Base-by-base conservation (phyloP, 1,140 invertebrate species). In the Nixonia krombeini region DNA sequence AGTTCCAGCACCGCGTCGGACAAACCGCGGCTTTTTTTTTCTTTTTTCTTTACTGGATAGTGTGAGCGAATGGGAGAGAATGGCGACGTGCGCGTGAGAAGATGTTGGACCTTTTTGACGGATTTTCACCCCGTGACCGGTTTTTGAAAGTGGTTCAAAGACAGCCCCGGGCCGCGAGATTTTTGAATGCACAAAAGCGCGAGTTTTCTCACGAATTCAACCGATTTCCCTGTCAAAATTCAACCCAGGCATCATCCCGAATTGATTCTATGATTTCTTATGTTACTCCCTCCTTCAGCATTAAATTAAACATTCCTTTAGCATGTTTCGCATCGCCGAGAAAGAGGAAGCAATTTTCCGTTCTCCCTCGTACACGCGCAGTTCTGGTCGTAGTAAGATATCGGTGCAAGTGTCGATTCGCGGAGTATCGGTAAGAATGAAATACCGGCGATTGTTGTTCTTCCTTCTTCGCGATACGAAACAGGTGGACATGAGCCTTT, bases 401-500 rank as follows among this genome's bases (percentile, higher is more conserved):
- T n/a, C n/a, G n/a, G n/a, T n/a, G n/a, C n/a, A n/a, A n/a, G n/a
- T n/a, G n/a, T n/a, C n/a, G n/a, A n/a, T n/a, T n/a, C n/a, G n/a
- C n/a, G n/a, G n/a, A n/a, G n/a, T n/a, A n/a, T n/a, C n/a, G n/a
- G n/a, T n/a, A n/a, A n/a, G n/a, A n/a, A n/a, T n/a, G n/a, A n/a
- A n/a, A n/a, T n/a, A n/a, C n/a, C n/a, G n/a, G n/a, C 29, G 3
- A n/a, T 31, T 31, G 9, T 31, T 26, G 25, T 31, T 44, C 29
- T 51, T 61, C 51, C 64, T 67, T 77, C 63, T 74, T 73, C 63
- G 70, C 75, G 72, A 71, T 78, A 73, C 77, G 78, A 70, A 76
- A 75, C 77, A 78, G 68, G 75, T 82, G 75, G 78, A 83, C 75
- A 82, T 82, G 79, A 84, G 76, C 74, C 80, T 83, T 83, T 83